Base-by-base conservation (phyloP, 2,797 vertebrate species). In the Hyperoplus lanceolatus region DNA sequence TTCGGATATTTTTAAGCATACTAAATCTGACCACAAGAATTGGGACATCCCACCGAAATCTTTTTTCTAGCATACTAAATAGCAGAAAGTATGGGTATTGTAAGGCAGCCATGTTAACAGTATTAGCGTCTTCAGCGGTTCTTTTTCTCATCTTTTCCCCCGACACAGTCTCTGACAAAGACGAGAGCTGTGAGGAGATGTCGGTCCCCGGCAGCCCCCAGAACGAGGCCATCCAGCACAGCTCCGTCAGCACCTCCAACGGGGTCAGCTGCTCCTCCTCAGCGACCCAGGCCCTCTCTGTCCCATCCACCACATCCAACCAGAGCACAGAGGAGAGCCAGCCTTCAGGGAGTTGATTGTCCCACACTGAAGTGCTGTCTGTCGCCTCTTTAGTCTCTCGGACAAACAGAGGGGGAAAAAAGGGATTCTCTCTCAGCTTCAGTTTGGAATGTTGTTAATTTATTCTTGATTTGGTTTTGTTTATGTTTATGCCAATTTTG, bases 211-310 rank as follows among this genome's bases (percentile, higher is more conserved):
- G 97, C 89, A 99, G 98, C 85, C 98, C 98, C 1, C 98, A 98
- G 90, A 90, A 95, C 0, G 97, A 99, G 89, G 98, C 97, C 51
- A 99, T 99, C 83, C 98, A 99, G 93, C 98, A 99, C 95, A 99
- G 98, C 93, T 99, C 98, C n/a, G 82, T 99, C 96, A 99, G 97
- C 96, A 99, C 98, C 67, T 99, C 98, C 93, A 98, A 99, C 39
- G 97, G 98, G 10, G 96, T 99, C 74, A 97, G 96, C 94, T 97
- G 97, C 58, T 97, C 97, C 41, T 96, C 97, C 42, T 96, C 96
- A 41, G 89, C 94, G 83, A 92, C 96, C 15, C 92, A 95, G 77
- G 95, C 96, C 0, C 87, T 93, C 78, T 94, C 97, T 60, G 91
- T 95, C 73, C 94, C 95, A 51, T 75, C 87, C 83, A 94, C 96